Conservation (phyloP, 1,140 invertebrate species). For the Drosophila busckii region DNA sequence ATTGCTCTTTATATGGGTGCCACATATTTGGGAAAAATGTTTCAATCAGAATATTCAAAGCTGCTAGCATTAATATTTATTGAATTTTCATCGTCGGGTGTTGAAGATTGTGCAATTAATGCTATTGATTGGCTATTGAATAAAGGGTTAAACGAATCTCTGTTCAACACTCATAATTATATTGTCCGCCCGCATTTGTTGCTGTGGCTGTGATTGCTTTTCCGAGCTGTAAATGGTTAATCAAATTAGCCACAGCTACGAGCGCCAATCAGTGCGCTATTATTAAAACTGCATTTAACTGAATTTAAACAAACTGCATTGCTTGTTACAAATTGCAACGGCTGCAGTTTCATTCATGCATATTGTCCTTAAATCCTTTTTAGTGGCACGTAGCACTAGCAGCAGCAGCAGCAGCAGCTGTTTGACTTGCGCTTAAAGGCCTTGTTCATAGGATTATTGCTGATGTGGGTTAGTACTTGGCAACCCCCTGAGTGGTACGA, state of each 20-base stretch:
- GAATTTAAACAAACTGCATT: constrained; percentile 28
- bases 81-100: constrained; percentile 11
- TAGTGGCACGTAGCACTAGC: constrained; percentile 17
- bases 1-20: constrained; percentile 33
- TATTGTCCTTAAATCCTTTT: constrained; percentile 66
- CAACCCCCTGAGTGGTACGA: no score
- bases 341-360: constrained; percentile 35
- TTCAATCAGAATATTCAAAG: constrained; percentile 38
- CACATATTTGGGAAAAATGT: constrained; percentile 9
- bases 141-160: constrained; percentile 52
- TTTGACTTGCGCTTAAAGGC: constrained; percentile 50
- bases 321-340: neutral
- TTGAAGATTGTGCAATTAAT: constrained; percentile 38
- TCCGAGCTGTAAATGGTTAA: constrained; percentile 38
- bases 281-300: constrained; percentile 61
- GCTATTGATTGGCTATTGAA: constrained; percentile 31
- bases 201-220: constrained; percentile 16
- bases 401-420: constrained; percentile 39
- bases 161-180: neutral
- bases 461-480: constrained; percentile 16
- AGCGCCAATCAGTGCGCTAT: constrained; percentile 54
- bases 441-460: constrained; percentile 66
- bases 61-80: constrained; percentile 19
- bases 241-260: constrained; percentile 52
- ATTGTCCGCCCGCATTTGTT: constrained; percentile 41